Conservation (phyloP, 2,113 vertebrate genomes). For the Varanus salvator region DNA sequence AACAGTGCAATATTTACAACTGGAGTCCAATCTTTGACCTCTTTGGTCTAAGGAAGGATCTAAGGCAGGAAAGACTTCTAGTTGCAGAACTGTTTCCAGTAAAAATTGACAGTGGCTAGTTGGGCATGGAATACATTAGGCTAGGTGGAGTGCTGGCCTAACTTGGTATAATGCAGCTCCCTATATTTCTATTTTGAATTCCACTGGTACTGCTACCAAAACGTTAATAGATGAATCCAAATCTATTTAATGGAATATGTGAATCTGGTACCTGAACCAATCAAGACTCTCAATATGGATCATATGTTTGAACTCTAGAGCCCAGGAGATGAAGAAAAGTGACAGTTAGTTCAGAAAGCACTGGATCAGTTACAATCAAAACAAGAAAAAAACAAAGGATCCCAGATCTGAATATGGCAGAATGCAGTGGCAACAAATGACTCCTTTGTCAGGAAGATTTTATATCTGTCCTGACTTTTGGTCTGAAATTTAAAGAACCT, state of each 20-base stretch:
- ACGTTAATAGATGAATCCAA: too few species aligned
- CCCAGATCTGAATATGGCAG: not conserved
- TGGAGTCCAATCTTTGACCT: not conserved
- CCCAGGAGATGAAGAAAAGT: not conserved
- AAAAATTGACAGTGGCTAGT: too few species aligned
- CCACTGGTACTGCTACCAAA: not conserved
- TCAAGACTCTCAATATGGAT: too few species aligned
- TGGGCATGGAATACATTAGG: too few species aligned
- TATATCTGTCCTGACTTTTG: too few species aligned
- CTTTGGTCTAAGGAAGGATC: not conserved
- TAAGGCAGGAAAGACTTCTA: too few species aligned
- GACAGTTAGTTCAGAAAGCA: not conserved
- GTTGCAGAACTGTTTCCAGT: not conserved
- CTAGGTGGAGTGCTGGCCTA: too few species aligned
- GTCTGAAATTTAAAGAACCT: too few species aligned
- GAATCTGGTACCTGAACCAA: not conserved
- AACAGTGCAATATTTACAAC: not conserved
- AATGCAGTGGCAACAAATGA: too few species aligned
- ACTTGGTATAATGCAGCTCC: not conserved
- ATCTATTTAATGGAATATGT: not conserved
- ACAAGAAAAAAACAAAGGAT: not conserved
- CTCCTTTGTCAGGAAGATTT: too few species aligned
- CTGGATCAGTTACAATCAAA: accelerated
- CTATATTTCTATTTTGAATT: not conserved
- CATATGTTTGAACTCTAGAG: not conserved